phyloP scores from a whole-genome alignment of 2,113 vertebrate genomes.

The Campylorhamphus procurvoides region DNA sequence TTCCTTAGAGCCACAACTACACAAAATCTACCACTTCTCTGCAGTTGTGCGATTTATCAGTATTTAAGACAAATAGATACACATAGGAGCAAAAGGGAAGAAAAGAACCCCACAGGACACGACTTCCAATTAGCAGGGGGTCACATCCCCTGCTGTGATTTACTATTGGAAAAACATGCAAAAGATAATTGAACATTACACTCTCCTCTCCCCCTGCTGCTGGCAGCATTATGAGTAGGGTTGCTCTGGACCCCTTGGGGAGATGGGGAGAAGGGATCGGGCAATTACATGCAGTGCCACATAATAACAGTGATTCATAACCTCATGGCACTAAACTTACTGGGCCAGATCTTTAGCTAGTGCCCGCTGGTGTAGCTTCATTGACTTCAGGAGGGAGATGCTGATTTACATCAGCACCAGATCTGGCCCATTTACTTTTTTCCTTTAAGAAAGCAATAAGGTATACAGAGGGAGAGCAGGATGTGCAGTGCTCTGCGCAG shows the following conservation, averaged over 20 bases:
- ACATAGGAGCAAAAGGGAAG: conserved; percentile 18
- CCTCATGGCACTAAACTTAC: conserved; percentile 37
- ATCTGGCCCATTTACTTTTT: conserved; percentile 55
- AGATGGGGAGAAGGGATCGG: conserved; percentile 22
- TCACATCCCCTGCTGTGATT: conserved; percentile 51
- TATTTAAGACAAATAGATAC: conserved; percentile 54
- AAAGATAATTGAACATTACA: conserved; percentile 63
- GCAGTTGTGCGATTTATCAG: conserved; percentile 11
- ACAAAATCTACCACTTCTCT: neutral
- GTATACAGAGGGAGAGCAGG: neutral
- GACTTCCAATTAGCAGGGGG: conserved; percentile 63
- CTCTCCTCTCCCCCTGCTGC: conserved; percentile 45
- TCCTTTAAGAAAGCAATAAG: conserved; percentile 41
- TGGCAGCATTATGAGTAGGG: neutral
- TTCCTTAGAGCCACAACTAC: rapidly evolving
- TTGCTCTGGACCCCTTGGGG: neutral
- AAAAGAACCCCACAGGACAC: conserved; percentile 34
- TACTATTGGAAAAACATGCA: conserved; percentile 61
- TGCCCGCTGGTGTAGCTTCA: conserved; percentile 38
- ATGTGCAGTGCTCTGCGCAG: neutral
- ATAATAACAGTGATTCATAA: conserved; percentile 62
- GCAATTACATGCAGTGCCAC: conserved; percentile 17
- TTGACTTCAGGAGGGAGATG: conserved; percentile 16
- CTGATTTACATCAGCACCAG: conserved; percentile 30
- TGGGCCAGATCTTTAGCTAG: conserved; percentile 63